A percentile compares a stretch with the other conserved stretches of the same genome.
Conservation (phyloP, 2,113 vertebrate genomes). For the Paradoxurus hermaphroditus region DNA sequence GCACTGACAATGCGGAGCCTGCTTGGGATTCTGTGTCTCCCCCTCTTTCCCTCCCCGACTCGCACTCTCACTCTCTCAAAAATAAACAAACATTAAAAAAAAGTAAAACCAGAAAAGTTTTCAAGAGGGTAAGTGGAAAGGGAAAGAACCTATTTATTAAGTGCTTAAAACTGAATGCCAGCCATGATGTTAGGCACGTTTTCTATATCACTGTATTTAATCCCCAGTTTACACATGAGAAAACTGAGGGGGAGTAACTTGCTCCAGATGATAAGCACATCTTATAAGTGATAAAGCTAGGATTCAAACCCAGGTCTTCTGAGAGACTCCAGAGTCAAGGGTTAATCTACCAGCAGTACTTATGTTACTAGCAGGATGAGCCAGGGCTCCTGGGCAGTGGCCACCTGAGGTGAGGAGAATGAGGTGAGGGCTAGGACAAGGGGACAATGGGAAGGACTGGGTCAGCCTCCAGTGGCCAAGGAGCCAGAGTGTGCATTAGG, state of each 20-base stretch:
- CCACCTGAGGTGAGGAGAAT: neutral
- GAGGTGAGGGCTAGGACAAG: neutral
- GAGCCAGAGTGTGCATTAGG: neutral
- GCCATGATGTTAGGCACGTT: neutral
- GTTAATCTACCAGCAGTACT: neutral
- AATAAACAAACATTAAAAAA: neutral
- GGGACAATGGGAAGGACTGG: neutral
- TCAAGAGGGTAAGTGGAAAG: neutral
- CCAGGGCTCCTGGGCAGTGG: neutral
- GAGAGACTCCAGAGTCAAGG: neutral
- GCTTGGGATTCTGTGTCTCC: too few species aligned
- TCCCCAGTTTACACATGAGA: neutral
- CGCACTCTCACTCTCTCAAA: too few species aligned
- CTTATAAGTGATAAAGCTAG: neutral
- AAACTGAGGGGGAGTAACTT: slow-evolving; percentile 14
- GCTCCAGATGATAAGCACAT: neutral
- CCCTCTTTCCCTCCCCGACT: too few species aligned
- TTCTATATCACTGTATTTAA: neutral
- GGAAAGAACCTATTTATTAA: neutral
- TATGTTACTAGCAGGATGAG: neutral
- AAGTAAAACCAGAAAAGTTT: neutral
- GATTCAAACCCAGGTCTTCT: neutral
- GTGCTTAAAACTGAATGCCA: neutral
- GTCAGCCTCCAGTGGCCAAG: neutral
- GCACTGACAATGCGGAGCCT: too few species aligned